Conservation (phyloP, 1,140 invertebrate species). For the Contarinia nasturtii region DNA sequence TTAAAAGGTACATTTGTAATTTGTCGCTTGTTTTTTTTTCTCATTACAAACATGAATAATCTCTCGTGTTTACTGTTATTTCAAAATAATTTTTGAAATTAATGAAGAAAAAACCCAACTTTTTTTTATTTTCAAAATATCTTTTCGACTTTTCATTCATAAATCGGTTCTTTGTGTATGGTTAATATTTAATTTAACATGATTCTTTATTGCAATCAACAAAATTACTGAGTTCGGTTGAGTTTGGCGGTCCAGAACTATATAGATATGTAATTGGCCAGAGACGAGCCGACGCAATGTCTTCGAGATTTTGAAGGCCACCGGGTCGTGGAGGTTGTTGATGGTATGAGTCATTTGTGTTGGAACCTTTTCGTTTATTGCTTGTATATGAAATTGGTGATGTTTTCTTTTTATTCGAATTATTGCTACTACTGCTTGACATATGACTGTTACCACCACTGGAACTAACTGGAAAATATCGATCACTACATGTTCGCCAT, state of each 20-base stretch:
- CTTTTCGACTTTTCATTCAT: too few relatives aligned
- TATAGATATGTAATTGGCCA: constrained; percentile 50
- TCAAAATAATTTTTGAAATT: too few relatives aligned
- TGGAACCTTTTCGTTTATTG: constrained; percentile 19
- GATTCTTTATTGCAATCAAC: constrained; percentile 24
- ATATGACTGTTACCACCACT: constrained; percentile 6
- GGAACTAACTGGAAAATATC: constrained; percentile 39
- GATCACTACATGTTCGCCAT: constrained; percentile 66
- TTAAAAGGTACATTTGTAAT: too few relatives aligned
- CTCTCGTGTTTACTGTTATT: too few relatives aligned
- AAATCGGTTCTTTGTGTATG: too few relatives aligned
- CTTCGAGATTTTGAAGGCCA: constrained; percentile 24
- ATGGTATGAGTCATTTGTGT: constrained; percentile 11
- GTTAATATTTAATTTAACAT: constrained; percentile 12
- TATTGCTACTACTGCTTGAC: not conserved
- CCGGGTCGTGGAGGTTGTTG: constrained; percentile 27
- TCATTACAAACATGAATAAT: too few relatives aligned
- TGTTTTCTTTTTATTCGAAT: constrained; percentile 7
- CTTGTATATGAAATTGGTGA: constrained; percentile 11
- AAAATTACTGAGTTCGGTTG: constrained; percentile 23
- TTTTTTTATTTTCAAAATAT: too few relatives aligned
- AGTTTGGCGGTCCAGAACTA: constrained; percentile 35
- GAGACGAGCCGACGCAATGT: constrained; percentile 27
- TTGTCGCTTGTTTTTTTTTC: too few relatives aligned
- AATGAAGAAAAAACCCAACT: too few relatives aligned